Evolutionary conservation across 2,797 vertebrate genomes (phyloP).

Genomic region (Mus minutoides): DNA sequence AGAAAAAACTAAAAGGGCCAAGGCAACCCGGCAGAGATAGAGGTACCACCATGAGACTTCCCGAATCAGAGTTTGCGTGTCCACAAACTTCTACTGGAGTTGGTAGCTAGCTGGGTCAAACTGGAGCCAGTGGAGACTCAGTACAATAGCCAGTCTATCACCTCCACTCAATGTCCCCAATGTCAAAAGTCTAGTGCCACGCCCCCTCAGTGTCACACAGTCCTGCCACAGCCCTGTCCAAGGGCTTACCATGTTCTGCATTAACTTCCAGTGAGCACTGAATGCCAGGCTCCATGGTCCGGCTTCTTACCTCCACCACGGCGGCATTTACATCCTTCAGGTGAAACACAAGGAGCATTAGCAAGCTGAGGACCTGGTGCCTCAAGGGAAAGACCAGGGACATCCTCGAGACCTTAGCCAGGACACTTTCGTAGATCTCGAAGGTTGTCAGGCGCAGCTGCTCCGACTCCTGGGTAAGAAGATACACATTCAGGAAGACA

Average conservation of each 20-base stretch:
- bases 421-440: background rate
- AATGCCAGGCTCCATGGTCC: background rate
- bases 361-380: constrained; percentile 41
- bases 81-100: background rate
- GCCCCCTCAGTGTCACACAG: background rate
- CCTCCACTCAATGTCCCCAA: background rate
- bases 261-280: background rate
- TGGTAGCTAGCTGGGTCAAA: background rate
- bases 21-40: background rate
- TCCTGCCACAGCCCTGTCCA: background rate
- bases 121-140: background rate
- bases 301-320: constrained; percentile 68
- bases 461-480: constrained; percentile 50
- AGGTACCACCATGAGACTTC: background rate
- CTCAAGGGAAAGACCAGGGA: background rate
- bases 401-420: background rate
- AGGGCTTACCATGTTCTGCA: background rate
- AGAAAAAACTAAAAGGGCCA: background rate
- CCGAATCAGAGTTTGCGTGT: background rate
- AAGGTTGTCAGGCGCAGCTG: constrained; percentile 63
- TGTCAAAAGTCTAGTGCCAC: background rate
- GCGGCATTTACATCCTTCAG: background rate
- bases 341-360: constrained; percentile 55
- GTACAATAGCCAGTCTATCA: rapidly evolving
- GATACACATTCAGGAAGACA: too few species aligned